phyloP scores from a whole-genome alignment of 2,888 invertebrate genomes.

The Volucella inflata region DNA sequence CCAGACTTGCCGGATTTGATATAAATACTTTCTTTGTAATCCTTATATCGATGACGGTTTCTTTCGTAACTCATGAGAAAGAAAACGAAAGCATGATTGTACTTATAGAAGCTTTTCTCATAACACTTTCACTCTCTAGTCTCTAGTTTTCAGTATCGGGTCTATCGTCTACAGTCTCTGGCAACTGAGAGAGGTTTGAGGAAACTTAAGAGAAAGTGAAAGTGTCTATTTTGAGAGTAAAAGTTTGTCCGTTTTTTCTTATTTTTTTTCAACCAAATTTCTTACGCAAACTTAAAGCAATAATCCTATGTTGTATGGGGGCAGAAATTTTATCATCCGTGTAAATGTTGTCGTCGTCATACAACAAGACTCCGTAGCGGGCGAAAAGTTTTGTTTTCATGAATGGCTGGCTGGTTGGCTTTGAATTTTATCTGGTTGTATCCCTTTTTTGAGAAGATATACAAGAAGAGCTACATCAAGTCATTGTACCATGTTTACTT shows the following conservation, averaged over 20 bases:
- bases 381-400: constrained; percentile 63
- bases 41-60: constrained; percentile 51
- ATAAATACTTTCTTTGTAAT: constrained; percentile 54
- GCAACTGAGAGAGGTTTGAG: constrained; percentile 20
- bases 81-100: constrained; percentile 25
- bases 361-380: constrained; percentile 48
- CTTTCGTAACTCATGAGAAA: constrained; percentile 22
- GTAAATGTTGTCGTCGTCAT: constrained; percentile 52
- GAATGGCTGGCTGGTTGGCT: constrained; percentile 47
- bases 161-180: too few relatives aligned
- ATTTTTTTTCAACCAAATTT: constrained; percentile 23
- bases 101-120: constrained; percentile 38
- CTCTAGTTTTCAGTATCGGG: neutral
- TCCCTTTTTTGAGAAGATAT: constrained; percentile 36
- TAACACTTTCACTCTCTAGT: constrained; percentile 51
- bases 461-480: constrained; percentile 21
- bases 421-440: constrained; percentile 12
- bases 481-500: constrained; percentile 61
- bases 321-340: constrained; percentile 47
- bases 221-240: constrained; percentile 41
- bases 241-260: constrained; percentile 34
- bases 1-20: constrained; percentile 50
- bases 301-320: too few relatives aligned
- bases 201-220: constrained; percentile 67
- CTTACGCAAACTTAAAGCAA: constrained; percentile 4